Percentiles rank a stretch among this genome's conserved stretches.
Conservation (phyloP, 2,888 invertebrate species). For the Baronia brevicornis region DNA sequence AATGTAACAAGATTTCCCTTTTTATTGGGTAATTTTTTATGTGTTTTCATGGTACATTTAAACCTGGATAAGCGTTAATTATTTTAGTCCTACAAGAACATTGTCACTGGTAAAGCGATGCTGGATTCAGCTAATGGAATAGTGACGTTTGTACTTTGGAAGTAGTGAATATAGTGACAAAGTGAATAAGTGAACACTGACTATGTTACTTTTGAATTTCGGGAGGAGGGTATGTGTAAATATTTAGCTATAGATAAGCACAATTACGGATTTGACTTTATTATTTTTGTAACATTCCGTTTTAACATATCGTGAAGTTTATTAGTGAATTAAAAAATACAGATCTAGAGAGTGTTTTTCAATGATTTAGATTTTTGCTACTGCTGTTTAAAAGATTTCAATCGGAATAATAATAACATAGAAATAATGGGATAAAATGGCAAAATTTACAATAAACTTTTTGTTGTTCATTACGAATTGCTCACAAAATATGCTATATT, state of each 20-base stretch:
- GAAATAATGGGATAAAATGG: constrained; percentile 3
- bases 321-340: constrained; percentile 15
- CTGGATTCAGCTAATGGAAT: constrained; percentile 34
- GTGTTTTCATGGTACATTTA: constrained; percentile 5
- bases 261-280: constrained; percentile 64
- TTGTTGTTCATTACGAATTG: constrained; percentile 2
- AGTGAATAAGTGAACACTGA: constrained; percentile 44
- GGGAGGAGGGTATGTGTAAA: constrained; percentile 63
- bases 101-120: constrained; percentile 66
- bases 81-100: constrained; percentile 53
- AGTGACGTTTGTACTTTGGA: constrained; percentile 16
- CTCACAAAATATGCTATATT: constrained; percentile 9
- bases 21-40: constrained; percentile 1
- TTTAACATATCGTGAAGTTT: constrained; percentile 20
- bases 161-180: constrained; percentile 34
- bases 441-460: background rate
- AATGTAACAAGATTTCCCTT: too few relatives aligned
- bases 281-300: constrained; percentile 29
- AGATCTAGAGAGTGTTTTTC: constrained; percentile 21
- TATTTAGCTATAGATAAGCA: constrained; percentile 44
- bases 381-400: constrained; percentile 13
- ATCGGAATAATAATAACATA: too few relatives aligned
- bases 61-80: constrained; percentile 9
- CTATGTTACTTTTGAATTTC: constrained; percentile 21
- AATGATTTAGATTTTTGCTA: constrained; percentile 14